Evolutionary conservation across 2,888 invertebrate genomes (phyloP), one percentile per base, ranked within the genome.

Genomic region (Lasiommata megera): DNA sequence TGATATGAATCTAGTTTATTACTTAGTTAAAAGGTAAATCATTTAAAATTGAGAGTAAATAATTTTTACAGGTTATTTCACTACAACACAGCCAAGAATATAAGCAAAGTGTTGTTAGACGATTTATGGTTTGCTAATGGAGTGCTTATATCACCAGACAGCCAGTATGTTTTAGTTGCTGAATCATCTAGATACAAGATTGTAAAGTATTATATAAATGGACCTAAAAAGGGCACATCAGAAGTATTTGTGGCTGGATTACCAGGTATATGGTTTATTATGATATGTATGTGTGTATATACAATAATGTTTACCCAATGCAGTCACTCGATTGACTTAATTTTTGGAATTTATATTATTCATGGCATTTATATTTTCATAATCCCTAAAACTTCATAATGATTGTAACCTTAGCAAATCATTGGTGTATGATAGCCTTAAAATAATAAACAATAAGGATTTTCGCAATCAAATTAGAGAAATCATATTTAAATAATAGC

Each of bases 71-170:
- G 98, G 77, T 85, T 98, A 44, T 90, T 98, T 56, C 93, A 94
- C 73, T 97, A 96, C 79, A 93, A 97, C 79, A 93, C 96, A 0
- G 93, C 92, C 50, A 96, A 94, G 60, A 96, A 96, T 72, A 92
- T 92, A 64, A 96, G 95, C 72, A 93, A 92, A 72, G 95, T 97
- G 1, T 81, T 99, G 28, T 74, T 96, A 0, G 93, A 95, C 62
- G 92, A 95, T 46, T 72, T 99, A 0, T 94, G 93, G 80, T 98
- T 98, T 82, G 92, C 98, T 0, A 99, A 99, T 82, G 99, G 99
- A 12, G 81, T 99, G 18, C 93, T 92, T 51, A 73, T 99, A 0
- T 96, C 97, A 11, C 93, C 94, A 5, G 94, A 97, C 72, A 95
- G 96, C 77, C 94, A 96, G 60, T 97, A 95, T 72, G 76, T 99